These are phyloP conservation scores for Hyles vespertilio DNA, from an alignment of 1,140 invertebrate genomes.

Conservation along the genomic window DNA sequence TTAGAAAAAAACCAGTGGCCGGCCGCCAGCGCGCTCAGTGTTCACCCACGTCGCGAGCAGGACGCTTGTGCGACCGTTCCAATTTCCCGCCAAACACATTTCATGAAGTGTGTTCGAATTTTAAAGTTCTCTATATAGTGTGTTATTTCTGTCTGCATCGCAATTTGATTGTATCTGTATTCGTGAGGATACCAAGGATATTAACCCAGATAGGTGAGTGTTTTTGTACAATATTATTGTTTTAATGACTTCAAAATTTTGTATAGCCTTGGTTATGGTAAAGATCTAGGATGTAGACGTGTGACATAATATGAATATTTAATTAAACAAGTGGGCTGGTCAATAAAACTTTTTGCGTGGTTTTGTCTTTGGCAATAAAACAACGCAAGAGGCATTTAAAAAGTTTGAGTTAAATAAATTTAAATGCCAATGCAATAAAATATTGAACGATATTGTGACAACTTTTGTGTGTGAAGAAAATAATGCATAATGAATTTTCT, in stretches of 20 bases:
- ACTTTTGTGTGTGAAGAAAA: neutral
- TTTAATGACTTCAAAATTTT: too few relatives aligned
- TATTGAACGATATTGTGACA: too few relatives aligned
- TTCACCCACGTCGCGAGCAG: constrained; percentile 15
- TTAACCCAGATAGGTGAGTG: constrained; percentile 17
- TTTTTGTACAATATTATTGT: neutral
- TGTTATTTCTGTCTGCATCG: constrained; percentile 17
- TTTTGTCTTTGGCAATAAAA: too few relatives aligned
- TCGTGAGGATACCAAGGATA: constrained; percentile 26
- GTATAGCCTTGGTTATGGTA: too few relatives aligned
- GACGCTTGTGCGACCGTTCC: constrained; percentile 15
- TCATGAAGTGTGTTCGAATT: constrained; percentile 15
- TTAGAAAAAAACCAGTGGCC: constrained; percentile 9
- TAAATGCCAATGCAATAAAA: too few relatives aligned
- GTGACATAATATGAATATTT: too few relatives aligned
- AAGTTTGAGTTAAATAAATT: too few relatives aligned
- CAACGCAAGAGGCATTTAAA: too few relatives aligned
- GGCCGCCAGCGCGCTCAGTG: constrained; percentile 11
- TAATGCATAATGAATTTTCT: constrained; percentile 1
- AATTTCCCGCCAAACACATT: constrained; percentile 12
- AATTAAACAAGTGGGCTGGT: too few relatives aligned
- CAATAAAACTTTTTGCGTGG: too few relatives aligned
- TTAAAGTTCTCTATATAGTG: constrained; percentile 13
- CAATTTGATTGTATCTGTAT: constrained; percentile 6
- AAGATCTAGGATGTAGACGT: too few relatives aligned